phyloP scores from a whole-genome alignment of 2,888 invertebrate genomes.

The Acrocera orbiculus region DNA sequence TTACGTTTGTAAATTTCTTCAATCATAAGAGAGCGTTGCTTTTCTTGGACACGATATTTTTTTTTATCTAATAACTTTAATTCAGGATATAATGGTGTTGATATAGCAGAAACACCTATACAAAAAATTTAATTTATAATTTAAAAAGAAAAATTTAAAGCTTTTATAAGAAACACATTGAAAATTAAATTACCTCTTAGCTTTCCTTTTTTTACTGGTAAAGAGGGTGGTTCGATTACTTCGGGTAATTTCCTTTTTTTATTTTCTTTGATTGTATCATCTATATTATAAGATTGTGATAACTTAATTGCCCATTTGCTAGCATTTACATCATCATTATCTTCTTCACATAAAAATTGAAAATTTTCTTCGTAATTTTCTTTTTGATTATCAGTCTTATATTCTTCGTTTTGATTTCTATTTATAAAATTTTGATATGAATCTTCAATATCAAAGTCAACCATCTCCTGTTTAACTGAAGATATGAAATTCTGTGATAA shows the following conservation, averaged over 20 bases:
- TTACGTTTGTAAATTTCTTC: too few relatives aligned
- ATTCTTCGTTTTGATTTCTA: too few relatives aligned
- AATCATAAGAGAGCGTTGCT: too few relatives aligned
- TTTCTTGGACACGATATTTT: too few relatives aligned
- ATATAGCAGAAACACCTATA: constrained; percentile 5
- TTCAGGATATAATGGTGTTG: too few relatives aligned
- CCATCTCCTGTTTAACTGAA: too few relatives aligned
- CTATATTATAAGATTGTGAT: constrained; percentile 4
- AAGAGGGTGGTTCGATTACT: constrained; percentile 20
- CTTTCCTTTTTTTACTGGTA: constrained; percentile 21
- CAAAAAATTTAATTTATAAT: constrained; percentile 6
- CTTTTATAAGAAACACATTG: background rate
- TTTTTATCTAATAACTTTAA: too few relatives aligned
- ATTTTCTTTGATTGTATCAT: constrained; percentile 2
- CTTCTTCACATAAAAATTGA: background rate
- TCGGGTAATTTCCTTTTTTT: constrained; percentile 14
- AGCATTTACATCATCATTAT: constrained; percentile 7
- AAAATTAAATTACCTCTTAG: constrained; percentile 15
- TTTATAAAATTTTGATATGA: too few relatives aligned
- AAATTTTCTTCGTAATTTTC: too few relatives aligned
- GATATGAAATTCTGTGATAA: too few relatives aligned
- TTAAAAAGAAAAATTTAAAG: background rate
- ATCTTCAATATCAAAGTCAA: too few relatives aligned
- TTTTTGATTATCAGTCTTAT: too few relatives aligned
- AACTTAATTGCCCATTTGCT: constrained; percentile 11